Conservation (phyloP, 2,888 invertebrate genomes). For the Trachelus stipa region DNA sequence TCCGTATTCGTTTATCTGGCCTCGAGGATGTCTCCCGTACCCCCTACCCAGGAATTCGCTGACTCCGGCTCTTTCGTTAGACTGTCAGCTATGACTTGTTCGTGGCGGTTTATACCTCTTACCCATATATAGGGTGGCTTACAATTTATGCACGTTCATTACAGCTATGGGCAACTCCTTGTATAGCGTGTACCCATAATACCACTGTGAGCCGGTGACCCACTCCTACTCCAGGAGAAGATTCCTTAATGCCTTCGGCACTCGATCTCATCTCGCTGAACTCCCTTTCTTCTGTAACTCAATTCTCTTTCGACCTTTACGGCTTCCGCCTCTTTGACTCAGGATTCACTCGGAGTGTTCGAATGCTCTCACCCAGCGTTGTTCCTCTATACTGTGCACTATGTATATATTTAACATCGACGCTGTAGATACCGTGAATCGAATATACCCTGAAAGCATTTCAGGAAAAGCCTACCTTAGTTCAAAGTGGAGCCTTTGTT, state of each 20-base stretch:
- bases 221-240: not conserved
- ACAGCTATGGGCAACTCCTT: not conserved
- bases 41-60: constrained; percentile 10
- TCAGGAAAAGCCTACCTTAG: not conserved
- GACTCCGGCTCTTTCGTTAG: not conserved
- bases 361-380: not conserved
- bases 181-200: not conserved
- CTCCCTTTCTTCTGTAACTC: not conserved
- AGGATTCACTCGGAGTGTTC: not conserved
- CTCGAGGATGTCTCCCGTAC: not conserved
- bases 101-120: not conserved
- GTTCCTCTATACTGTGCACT: not conserved
- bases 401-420: not conserved
- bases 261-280: not conserved
- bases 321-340: not conserved
- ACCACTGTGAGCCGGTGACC: constrained; percentile 6
- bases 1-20: not conserved
- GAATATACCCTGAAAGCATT: not conserved
- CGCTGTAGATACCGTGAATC: not conserved
- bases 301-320: not conserved
- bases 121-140: constrained; percentile 30
- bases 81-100: not conserved
- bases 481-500: not conserved
- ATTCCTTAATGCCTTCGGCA: not conserved
- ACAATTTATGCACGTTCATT: constrained; percentile 17